Evolutionary conservation across 2,113 vertebrate species (phyloP).

Genomic region (Eurypyga helias): DNA sequence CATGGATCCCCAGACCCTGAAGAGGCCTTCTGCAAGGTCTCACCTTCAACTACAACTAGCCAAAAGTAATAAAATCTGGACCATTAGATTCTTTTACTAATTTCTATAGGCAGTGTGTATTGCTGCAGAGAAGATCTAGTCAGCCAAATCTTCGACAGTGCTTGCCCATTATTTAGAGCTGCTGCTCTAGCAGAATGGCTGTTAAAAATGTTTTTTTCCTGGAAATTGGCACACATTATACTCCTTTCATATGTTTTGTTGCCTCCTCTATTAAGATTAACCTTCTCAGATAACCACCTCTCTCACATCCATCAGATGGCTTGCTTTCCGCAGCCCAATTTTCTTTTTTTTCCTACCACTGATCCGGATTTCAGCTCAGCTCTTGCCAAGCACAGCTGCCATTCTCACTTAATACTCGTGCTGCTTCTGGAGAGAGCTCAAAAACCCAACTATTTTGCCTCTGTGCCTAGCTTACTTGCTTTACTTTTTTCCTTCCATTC

Average conservation of each 20-base stretch:
- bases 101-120: background rate
- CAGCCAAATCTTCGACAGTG: background rate
- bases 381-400: background rate
- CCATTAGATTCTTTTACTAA: background rate
- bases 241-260: background rate
- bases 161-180: background rate
- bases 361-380: background rate
- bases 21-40: background rate
- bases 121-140: background rate
- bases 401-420: background rate
- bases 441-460: background rate
- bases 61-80: background rate
- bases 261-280: background rate
- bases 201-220: background rate
- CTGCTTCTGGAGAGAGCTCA: background rate
- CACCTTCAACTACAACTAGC: background rate
- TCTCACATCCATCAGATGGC: background rate
- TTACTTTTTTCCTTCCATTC: background rate
- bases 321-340: background rate
- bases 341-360: background rate
- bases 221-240: background rate
- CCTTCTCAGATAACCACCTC: background rate
- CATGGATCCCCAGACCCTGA: background rate
- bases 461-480: background rate
- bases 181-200: background rate